Percentiles rank a stretch among this genome's conserved stretches.
These are phyloP conservation scores for Notechis scutatus DNA, from an alignment of 2,113 vertebrate species.

Conservation along the genomic window DNA sequence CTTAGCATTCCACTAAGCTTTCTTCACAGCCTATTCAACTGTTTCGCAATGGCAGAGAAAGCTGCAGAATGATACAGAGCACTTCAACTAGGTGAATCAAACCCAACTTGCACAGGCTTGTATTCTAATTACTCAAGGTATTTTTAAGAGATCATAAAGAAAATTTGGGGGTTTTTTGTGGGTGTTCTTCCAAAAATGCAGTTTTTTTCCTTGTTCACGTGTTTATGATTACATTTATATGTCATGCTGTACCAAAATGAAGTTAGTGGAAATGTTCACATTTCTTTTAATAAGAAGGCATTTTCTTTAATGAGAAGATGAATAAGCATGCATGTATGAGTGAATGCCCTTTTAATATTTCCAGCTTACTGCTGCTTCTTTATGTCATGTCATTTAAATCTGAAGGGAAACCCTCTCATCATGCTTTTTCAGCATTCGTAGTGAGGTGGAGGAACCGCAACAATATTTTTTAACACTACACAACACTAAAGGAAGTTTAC, in stretches of 20 bases:
- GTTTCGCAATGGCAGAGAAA: background rate
- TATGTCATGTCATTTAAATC: background rate
- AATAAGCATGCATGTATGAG: background rate
- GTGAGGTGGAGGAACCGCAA: background rate
- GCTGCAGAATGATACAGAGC: background rate
- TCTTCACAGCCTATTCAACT: background rate
- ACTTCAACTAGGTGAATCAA: background rate
- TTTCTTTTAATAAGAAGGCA: background rate
- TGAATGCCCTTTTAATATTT: background rate
- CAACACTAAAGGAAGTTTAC: background rate
- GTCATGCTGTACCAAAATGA: background rate
- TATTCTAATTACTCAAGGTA: background rate
- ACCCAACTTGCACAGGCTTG: background rate
- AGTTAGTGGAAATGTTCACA: background rate
- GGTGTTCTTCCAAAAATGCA: background rate
- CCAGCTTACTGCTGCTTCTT: background rate
- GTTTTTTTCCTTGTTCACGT: background rate
- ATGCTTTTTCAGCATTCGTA: background rate
- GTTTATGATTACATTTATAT: background rate
- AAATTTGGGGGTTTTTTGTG: background rate
- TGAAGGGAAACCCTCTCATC: background rate
- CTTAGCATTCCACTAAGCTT: background rate
- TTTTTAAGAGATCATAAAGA: background rate
- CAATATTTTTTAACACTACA: background rate
- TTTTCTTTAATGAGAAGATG: background rate